A percentile compares a stretch with the other conserved stretches of the same genome.
phyloP scores from a whole-genome alignment of 1,140 invertebrate genomes.

The Campoletis sonorensis region DNA sequence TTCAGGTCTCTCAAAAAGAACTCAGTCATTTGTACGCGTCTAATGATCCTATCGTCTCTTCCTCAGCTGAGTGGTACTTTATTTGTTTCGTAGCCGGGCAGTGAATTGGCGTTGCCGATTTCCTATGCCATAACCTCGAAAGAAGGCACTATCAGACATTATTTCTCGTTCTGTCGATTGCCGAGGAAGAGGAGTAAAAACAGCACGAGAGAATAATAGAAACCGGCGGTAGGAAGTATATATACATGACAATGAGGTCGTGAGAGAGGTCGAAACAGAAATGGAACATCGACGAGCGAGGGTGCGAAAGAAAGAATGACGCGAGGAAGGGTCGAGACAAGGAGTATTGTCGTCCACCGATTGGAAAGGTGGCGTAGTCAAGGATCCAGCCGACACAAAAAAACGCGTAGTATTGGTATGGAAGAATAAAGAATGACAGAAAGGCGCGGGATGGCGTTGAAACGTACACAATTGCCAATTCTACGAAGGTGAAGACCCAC shows the following conservation, averaged over 20 bases:
- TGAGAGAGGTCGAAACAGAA: constrained; percentile 7
- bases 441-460: constrained; percentile 48
- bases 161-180: neutral
- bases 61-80: too few relatives aligned
- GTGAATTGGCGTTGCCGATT: too few relatives aligned
- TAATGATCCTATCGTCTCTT: too few relatives aligned
- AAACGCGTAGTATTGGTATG: neutral
- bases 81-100: too few relatives aligned
- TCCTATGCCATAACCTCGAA: neutral
- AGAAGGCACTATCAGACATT: neutral
- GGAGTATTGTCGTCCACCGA: neutral
- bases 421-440: constrained; percentile 50
- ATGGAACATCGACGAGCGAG: constrained; percentile 10
- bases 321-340: neutral
- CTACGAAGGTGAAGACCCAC: neutral
- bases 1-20: too few relatives aligned
- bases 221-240: neutral
- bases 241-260: neutral
- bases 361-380: neutral
- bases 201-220: neutral
- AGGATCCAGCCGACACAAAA: neutral
- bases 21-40: too few relatives aligned
- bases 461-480: constrained; percentile 61
- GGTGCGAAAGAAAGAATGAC: constrained; percentile 28
- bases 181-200: neutral